phyloP scores from a whole-genome alignment of 2,888 invertebrate species.

The Drosophila nr. perissopoda region DNA sequence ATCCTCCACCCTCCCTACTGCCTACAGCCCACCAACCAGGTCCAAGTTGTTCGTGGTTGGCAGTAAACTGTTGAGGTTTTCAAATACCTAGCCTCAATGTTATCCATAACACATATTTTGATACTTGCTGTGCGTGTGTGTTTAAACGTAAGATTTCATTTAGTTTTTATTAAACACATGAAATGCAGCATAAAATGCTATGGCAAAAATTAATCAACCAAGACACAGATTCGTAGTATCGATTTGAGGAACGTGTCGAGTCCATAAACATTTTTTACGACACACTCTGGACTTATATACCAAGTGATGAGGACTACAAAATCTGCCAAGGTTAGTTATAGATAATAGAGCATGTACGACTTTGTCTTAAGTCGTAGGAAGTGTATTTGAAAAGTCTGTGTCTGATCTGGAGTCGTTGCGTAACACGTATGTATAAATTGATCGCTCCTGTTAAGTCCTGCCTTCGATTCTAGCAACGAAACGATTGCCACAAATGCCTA shows the following conservation, averaged over 20 bases:
- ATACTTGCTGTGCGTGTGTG: constrained; percentile 38
- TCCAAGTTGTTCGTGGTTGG: background rate
- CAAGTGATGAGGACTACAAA: background rate
- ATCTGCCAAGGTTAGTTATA: background rate
- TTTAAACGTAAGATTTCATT: constrained; percentile 62
- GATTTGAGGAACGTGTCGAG: background rate
- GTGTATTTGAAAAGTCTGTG: background rate
- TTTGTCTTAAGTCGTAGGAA: background rate
- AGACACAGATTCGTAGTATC: background rate
- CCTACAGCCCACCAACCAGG: too few relatives aligned
- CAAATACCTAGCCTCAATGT: constrained; percentile 67
- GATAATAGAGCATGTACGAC: background rate
- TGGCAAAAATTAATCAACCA: constrained; percentile 21
- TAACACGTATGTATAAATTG: background rate
- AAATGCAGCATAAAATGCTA: constrained; percentile 23
- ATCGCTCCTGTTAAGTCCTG: background rate
- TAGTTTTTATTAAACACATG: constrained; percentile 48
- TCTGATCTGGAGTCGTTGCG: background rate
- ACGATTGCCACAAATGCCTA: constrained; percentile 7
- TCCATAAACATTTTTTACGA: constrained; percentile 12
- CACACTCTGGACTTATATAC: background rate
- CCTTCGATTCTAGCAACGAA: background rate
- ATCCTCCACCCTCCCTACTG: background rate
- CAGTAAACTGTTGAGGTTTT: constrained; percentile 67
- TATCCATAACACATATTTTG: constrained; percentile 57